Evolutionary conservation across 2,113 vertebrate species (phyloP), one percentile per base, ranked within the genome.

Genomic region (zebrafish (Danio rerio)): DNA sequence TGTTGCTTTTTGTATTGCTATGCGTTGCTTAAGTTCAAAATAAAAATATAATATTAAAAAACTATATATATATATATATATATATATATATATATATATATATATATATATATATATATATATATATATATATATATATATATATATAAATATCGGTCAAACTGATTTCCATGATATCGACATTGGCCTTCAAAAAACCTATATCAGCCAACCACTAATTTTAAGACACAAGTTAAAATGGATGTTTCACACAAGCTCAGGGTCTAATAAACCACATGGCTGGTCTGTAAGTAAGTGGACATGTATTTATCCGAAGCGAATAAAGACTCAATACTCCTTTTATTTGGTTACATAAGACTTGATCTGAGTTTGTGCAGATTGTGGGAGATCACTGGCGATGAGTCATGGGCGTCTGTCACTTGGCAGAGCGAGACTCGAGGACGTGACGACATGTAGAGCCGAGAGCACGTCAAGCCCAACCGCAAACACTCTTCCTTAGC

Each of bases 401-500:
- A 68, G 43, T 69, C 65, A 69, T 47, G 65, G 65, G 65, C 43
- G 65, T 69, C 65, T 69, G 65, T 69, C 65, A 47, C 65, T 69
- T 69, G 65, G 65, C 65, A 68, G 65, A 68, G 43, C 1, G 5
- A 43, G 65, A 16, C n/a, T 68, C 3, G 65, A 20, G 43, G n/a
- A 9, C 4, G 9, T 18, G 65, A 68, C 47, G 65, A 47, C 42
- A 9, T 43, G 55, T 18, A 16, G 65, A 68, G 42, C 2, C 40
- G 15, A 68, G 65, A 68, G 9, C 31, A 42, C 13, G 1, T 66
- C 31, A 9, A 31, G 5, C 2, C 63, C 3, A 47, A 68, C 43
- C 65, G n/a, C 65, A 68, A 47, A 68, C 9, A 68, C 65, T 65
- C 62, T 68, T 68, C 65, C 43, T 68, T 43, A 68, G 45, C 43